Evolutionary conservation across 2,113 vertebrate species (phyloP), one percentile per base, ranked within the genome.

Genomic region (Ancistrus triradiatus): DNA sequence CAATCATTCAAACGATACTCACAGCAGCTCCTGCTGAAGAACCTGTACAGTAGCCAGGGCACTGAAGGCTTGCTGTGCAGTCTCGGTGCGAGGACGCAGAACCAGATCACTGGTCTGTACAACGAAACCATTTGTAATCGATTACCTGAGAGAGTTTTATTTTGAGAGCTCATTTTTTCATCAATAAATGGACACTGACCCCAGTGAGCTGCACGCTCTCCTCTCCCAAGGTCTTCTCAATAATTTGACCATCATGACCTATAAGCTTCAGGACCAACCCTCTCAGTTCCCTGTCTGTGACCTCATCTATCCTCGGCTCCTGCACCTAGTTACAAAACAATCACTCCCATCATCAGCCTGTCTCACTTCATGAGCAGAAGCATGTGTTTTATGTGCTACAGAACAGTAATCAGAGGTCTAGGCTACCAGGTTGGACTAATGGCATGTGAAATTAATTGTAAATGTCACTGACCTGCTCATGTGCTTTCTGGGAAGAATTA

Each of bases 21-120:
- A 95, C 91, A 83, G 31, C 18, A 95, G 76, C 40, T 91, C 84
- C 33, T 60, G 68, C 60, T 95, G 89, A 64, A 92, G 73, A 22
- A 75, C 27, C 63, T 74, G 82, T 57, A 92, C 53, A 8, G 80
- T 58, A 59, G 70, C 63, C 53, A 92, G 68, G n/a, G 80, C 76
- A 73, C 84, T 83, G 68, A 88, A 87, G 42, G 80, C 82, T 62
- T 83, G 86, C 47, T 80, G 79, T 3, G 82, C 74, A 48, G 82
- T 85, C 7, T 75, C 74, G 47, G 84, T 85, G 1, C 47, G 40
- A 0, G 82, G 76, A 25, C 73, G 76, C n/a, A 64, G 52, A 17
- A 75, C 72, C 74, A 74, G 68, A 56, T 84, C 63, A 22, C 83
- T 76, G 47, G 78, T 82, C 92, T 95, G 78, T 21, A 81, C 42